phyloP scores from a whole-genome alignment of 37 sponge, comb jelly and placozoan genomes.

The Amphimedon queenslandica region DNA sequence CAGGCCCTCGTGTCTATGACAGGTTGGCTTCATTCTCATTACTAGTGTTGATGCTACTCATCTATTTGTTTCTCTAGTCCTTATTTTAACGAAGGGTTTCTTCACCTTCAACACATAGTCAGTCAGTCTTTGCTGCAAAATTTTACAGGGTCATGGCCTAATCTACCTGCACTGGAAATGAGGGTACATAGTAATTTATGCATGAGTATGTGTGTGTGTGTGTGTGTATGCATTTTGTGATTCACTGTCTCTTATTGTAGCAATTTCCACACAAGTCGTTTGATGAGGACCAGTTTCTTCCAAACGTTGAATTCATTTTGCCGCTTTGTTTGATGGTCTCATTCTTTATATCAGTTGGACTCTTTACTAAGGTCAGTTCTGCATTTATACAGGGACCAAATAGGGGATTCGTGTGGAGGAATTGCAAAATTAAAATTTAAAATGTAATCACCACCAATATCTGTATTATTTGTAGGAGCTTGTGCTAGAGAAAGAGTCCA shows the following conservation, averaged over 20 bases:
- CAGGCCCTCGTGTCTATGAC: constrained; percentile 16
- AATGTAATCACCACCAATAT: neutral
- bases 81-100: constrained; percentile 9
- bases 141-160: neutral
- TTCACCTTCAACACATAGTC: neutral
- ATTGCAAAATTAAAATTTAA: too few species aligned
- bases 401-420: too few species aligned
- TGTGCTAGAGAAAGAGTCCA: constrained; percentile 60
- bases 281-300: constrained; percentile 51
- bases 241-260: constrained; percentile 8
- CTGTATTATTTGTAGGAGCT: constrained; percentile 45
- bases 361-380: constrained; percentile 23
- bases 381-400: neutral
- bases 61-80: neutral
- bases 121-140: neutral
- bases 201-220: too few species aligned
- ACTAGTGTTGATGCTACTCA: neutral
- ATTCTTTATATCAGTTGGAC: constrained; percentile 60
- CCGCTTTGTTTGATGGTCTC: constrained; percentile 60
- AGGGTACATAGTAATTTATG: too few species aligned
- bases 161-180: neutral
- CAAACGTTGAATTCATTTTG: constrained; percentile 28
- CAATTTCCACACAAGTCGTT: constrained; percentile 72
- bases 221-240: too few species aligned
- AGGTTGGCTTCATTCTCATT: neutral